These are phyloP conservation scores for Seira musarum DNA, from an alignment of 2,888 invertebrate species.

Conservation along the genomic window DNA sequence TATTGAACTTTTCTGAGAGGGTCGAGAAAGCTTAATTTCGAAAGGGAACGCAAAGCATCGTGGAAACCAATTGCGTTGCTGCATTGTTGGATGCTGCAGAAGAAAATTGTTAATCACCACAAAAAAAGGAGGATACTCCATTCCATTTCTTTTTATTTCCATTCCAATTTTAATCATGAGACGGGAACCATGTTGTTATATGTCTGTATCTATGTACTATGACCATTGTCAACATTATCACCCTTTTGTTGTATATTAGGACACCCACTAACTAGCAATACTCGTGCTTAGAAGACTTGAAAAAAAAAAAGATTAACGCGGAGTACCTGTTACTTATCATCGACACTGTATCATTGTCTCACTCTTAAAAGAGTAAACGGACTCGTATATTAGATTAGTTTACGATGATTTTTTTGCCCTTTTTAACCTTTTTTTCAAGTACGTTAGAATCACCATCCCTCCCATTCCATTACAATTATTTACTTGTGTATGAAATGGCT, in stretches of 20 bases:
- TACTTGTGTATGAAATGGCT: too few relatives aligned
- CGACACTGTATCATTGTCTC: not conserved
- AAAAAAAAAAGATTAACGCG: not conserved
- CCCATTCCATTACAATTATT: too few relatives aligned
- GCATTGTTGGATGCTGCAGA: not conserved
- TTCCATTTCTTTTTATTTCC: constrained; percentile 6
- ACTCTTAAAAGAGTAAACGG: too few relatives aligned
- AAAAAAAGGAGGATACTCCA: not conserved
- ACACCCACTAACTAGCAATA: too few relatives aligned
- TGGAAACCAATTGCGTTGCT: not conserved
- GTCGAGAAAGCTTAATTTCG: not conserved
- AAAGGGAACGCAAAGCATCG: not conserved
- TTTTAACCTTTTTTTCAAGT: not conserved
- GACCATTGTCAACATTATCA: too few relatives aligned
- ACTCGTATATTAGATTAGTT: not conserved
- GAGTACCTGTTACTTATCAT: not conserved
- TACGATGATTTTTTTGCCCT: not conserved
- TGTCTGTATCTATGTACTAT: not conserved
- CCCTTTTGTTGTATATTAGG: not conserved
- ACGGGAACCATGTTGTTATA: not conserved
- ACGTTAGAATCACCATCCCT: too few relatives aligned
- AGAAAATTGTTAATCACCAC: not conserved
- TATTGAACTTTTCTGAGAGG: constrained; percentile 40
- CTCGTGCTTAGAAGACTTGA: too few relatives aligned
- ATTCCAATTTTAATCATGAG: constrained; percentile 3